Percentiles rank a stretch among this genome's conserved stretches.
Conservation (phyloP, 2,797 vertebrate genomes). For the Brachyrhaphis roseni region DNA sequence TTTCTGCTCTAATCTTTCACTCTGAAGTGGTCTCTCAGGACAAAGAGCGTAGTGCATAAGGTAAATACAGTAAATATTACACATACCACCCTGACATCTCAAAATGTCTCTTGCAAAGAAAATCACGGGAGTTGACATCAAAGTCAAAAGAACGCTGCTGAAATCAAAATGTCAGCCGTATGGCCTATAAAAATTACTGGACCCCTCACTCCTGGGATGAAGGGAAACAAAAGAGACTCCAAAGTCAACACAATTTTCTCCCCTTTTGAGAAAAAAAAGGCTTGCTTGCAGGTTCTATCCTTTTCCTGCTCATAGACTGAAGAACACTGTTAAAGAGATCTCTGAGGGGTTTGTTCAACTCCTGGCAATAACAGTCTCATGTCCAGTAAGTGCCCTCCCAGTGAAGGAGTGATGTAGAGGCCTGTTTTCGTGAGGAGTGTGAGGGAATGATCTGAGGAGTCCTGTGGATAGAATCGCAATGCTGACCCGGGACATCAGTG, state of each 20-base stretch:
- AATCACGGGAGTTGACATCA: conserved; percentile 82
- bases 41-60: conserved; percentile 29
- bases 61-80: conserved; percentile 69
- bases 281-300: conserved; percentile 70
- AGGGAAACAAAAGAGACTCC: conserved; percentile 83
- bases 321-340: conserved; percentile 76
- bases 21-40: conserved; percentile 51
- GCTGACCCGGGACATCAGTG: conserved; percentile 70
- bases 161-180: conserved; percentile 81
- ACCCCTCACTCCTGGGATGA: conserved; percentile 81
- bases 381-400: conserved; percentile 78
- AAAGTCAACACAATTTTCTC: conserved; percentile 84
- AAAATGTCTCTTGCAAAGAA: conserved; percentile 59
- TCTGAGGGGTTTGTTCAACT: conserved; percentile 62
- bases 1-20: conserved; percentile 55
- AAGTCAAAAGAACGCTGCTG: conserved; percentile 73
- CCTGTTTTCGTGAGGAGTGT: conserved; percentile 66
- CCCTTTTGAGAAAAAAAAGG: conserved; percentile 48
- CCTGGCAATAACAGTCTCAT: conserved; percentile 74
- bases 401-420: conserved; percentile 77
- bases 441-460: conserved; percentile 74
- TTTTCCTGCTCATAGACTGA: conserved; percentile 66
- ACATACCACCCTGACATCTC: conserved; percentile 64
- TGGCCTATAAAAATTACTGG: conserved; percentile 82
- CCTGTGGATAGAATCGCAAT: conserved; percentile 69